These are phyloP conservation scores for Lasiommata megera DNA, from an alignment of 2,888 invertebrate species.

Conservation along the genomic window DNA sequence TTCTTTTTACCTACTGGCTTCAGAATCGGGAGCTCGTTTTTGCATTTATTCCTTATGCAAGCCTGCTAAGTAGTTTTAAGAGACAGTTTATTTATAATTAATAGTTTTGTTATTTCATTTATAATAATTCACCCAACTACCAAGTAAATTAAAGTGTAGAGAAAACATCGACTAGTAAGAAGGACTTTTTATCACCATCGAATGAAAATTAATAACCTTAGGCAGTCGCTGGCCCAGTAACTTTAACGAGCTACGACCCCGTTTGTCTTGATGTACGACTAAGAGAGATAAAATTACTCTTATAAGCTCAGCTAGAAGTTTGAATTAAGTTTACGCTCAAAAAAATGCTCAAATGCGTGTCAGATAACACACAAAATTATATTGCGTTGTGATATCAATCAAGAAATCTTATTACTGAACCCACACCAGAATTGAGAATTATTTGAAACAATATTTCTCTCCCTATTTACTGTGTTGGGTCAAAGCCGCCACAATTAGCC, in stretches of 20 bases:
- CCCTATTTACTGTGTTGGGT: too few species aligned
- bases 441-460: too few species aligned
- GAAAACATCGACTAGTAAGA: slow-evolving; percentile 22
- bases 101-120: too few species aligned
- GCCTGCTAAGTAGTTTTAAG: too few species aligned
- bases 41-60: too few species aligned
- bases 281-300: slow-evolving; percentile 20
- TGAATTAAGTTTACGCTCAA: not conserved
- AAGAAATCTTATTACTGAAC: too few species aligned
- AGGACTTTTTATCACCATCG: slow-evolving; percentile 51
- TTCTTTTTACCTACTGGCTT: too few species aligned
- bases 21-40: too few species aligned
- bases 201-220: slow-evolving; percentile 66
- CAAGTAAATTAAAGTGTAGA: not conserved
- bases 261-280: slow-evolving; percentile 50
- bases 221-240: slow-evolving; percentile 43
- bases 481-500: too few species aligned
- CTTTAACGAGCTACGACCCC: slow-evolving; percentile 47
- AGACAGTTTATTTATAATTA: too few species aligned
- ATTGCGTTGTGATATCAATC: too few species aligned
- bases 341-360: not conserved
- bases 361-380: not conserved
- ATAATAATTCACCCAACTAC: not conserved
- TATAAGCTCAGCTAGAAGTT: slow-evolving; percentile 2
- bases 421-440: too few species aligned